These are phyloP conservation scores for Masticophis lateralis DNA, from an alignment of 2,797 vertebrate genomes.

Conservation along the genomic window DNA sequence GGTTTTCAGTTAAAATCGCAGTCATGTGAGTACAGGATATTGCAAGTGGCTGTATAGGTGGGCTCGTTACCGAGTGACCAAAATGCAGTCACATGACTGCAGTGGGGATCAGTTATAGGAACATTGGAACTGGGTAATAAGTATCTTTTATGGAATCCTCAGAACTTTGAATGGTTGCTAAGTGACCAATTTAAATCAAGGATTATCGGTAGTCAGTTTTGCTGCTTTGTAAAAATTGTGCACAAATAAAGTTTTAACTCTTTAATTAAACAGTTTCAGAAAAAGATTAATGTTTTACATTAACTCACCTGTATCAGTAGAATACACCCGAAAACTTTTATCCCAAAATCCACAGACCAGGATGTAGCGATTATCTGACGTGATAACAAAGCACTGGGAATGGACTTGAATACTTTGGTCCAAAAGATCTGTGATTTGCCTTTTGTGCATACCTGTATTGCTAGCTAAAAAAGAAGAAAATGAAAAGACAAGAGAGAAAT, in stretches of 20 bases:
- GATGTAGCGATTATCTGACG: slow-evolving; percentile 92
- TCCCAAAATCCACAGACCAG: slow-evolving; percentile 99
- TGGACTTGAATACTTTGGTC: slow-evolving; percentile 97
- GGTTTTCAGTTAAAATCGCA: neutral
- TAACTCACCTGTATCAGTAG: slow-evolving; percentile 87
- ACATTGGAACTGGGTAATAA: neutral
- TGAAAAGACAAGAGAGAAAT: neutral
- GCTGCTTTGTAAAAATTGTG: neutral
- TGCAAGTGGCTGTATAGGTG: neutral
- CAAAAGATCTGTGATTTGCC: slow-evolving; percentile 93
- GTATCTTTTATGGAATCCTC: neutral
- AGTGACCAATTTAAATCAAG: neutral
- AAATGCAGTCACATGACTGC: neutral
- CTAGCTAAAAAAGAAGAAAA: slow-evolving; percentile 66
- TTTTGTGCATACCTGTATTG: slow-evolving; percentile 85
- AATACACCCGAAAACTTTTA: slow-evolving; percentile 97
- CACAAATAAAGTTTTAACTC: neutral
- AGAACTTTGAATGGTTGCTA: neutral
- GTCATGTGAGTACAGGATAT: neutral
- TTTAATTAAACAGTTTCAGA: neutral
- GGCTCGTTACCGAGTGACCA: neutral
- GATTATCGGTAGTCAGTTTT: neutral
- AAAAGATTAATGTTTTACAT: neutral
- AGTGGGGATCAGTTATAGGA: neutral
- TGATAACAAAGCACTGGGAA: slow-evolving; percentile 93